phyloP scores from a whole-genome alignment of 2,797 vertebrate genomes.

The Catharus ustulatus region DNA sequence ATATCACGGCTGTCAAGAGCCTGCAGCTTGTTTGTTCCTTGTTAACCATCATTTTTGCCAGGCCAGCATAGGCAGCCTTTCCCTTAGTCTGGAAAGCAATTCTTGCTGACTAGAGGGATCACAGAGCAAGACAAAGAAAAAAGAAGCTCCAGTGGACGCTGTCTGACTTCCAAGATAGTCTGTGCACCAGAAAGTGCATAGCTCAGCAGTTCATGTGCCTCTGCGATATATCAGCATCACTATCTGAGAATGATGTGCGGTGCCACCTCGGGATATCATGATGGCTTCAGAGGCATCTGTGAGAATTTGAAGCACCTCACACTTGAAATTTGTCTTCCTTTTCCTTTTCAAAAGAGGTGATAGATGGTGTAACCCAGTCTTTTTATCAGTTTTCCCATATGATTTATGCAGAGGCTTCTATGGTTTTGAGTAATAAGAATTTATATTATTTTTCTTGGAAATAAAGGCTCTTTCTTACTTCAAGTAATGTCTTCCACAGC shows the following conservation, averaged over 20 bases:
- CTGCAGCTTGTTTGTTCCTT: neutral
- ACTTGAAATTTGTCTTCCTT: neutral
- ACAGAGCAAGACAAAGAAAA: neutral
- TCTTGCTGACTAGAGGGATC: neutral
- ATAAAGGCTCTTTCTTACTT: neutral
- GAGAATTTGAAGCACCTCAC: neutral
- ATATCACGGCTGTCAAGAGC: accelerated
- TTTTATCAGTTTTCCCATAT: neutral
- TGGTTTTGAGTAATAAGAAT: neutral
- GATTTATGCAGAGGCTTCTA: neutral
- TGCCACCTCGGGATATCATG: neutral
- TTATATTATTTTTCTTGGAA: neutral
- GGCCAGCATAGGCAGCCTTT: neutral
- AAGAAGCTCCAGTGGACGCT: neutral
- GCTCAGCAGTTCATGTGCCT: neutral
- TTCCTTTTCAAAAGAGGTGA: neutral
- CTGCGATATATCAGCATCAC: neutral
- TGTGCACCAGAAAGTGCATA: neutral
- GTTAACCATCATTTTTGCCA: neutral
- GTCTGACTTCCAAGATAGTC: neutral
- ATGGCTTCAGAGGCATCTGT: neutral
- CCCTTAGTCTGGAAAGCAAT: neutral
- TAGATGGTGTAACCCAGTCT: neutral
- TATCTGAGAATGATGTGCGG: neutral
- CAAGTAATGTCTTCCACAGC: neutral